phyloP scores from a whole-genome alignment of 2,888 invertebrate genomes.

The Ecliptopera silaceata region DNA sequence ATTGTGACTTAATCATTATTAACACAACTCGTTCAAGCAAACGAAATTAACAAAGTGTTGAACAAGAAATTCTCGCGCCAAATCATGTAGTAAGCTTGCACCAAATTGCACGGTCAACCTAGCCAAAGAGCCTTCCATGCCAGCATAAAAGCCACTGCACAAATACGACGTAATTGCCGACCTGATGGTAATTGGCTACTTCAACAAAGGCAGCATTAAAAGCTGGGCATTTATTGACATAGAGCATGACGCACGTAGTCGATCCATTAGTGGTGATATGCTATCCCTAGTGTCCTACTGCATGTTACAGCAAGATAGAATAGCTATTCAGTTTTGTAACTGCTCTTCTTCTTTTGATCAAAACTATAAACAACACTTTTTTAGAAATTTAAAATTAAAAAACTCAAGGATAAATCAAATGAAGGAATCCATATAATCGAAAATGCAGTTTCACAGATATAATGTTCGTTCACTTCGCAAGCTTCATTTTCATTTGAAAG shows the following conservation, averaged over 20 bases:
- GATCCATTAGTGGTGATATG: conserved; percentile 64
- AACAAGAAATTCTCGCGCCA: neutral
- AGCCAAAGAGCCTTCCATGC: neutral
- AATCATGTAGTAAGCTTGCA: neutral
- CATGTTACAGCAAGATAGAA: neutral
- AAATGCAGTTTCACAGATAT: no score
- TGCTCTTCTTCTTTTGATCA: no score
- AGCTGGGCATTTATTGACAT: conserved; percentile 66
- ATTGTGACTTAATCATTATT: no score
- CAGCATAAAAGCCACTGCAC: conserved; percentile 40
- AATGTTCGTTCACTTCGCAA: no score
- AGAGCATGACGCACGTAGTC: conserved; percentile 59
- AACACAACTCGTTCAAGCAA: no score
- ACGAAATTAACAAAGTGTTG: neutral
- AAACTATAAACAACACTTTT: no score
- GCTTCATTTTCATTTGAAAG: neutral
- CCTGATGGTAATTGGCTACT: conserved; percentile 66
- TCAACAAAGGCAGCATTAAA: conserved; percentile 70
- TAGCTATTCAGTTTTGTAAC: no score
- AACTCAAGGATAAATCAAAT: no score
- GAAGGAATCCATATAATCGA: no score
- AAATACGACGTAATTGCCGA: conserved; percentile 54
- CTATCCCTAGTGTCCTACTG: conserved; percentile 37
- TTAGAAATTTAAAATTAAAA: no score
- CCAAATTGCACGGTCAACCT: neutral